These are phyloP conservation scores for Sylvilagus bachmani DNA, from an alignment of 2,113 vertebrate genomes.

Conservation along the genomic window DNA sequence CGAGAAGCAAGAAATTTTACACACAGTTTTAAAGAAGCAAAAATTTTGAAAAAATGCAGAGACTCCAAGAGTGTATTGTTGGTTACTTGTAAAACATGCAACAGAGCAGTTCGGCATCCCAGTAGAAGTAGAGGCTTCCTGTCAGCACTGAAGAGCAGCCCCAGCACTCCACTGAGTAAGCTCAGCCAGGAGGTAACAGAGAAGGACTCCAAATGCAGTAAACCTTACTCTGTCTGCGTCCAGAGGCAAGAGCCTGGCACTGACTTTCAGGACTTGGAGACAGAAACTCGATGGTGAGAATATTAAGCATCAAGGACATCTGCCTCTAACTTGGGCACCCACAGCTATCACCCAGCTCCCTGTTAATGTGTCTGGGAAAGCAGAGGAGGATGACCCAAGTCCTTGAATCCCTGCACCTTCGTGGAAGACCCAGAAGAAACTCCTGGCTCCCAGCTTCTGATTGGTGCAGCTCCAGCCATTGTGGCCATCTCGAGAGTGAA, in stretches of 20 bases:
- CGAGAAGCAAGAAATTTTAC: slow-evolving; percentile 86
- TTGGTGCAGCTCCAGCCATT: too few species aligned
- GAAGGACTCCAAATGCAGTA: slow-evolving; percentile 70
- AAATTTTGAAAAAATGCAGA: slow-evolving; percentile 91
- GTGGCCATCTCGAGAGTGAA: too few species aligned
- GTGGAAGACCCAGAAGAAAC: too few species aligned
- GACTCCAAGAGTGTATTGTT: slow-evolving; percentile 91
- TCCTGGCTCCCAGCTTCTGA: too few species aligned
- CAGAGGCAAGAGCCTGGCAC: slow-evolving; percentile 82
- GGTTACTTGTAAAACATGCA: slow-evolving; percentile 94
- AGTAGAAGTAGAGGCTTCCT: slow-evolving; percentile 91
- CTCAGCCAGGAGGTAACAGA: slow-evolving; percentile 81
- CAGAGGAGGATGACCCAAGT: too few species aligned
- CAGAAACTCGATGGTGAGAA: background rate
- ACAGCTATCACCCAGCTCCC: background rate
- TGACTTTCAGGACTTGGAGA: slow-evolving; percentile 48
- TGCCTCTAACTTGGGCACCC: background rate
- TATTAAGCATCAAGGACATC: background rate
- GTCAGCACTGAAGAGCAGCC: slow-evolving; percentile 74
- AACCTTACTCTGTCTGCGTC: slow-evolving; percentile 78
- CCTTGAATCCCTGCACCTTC: too few species aligned
- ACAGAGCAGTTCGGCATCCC: slow-evolving; percentile 89
- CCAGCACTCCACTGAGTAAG: slow-evolving; percentile 83
- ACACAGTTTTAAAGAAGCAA: slow-evolving; percentile 91
- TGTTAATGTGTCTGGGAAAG: too few species aligned